Base-by-base conservation (phyloP, 2,888 invertebrate genomes). In the Agelastica alni region DNA sequence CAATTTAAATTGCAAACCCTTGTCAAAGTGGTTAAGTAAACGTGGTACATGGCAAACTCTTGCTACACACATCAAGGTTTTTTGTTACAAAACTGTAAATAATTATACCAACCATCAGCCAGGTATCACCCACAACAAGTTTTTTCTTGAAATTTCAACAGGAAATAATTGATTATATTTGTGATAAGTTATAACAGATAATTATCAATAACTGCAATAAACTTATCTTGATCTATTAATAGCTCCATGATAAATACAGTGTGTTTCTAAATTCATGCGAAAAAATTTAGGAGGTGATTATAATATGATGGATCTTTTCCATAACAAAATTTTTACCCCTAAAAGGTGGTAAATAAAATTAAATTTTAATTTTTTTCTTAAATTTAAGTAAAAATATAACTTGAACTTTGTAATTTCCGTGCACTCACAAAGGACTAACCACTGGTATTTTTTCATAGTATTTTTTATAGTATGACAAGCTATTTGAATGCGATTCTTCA, bases 1-100 rank as follows among this genome's bases (percentile, higher is more conserved):
- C 41, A 32, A 32, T 18, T 39, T 49, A 32, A 49, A 20, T 39
- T 30, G 41, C 20, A 26, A 48, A 49, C 41, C 49, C 41, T 42
- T 41, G 49, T 49, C 49, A 42, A 31, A 41, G 41, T 49, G 32
- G 31, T 49, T 41, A 30, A 49, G 31, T 32, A 41, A 49, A 49
- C 41, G 41, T 30, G 22, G 9, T 49, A 49, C 32, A 17, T 22
- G 22, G 32, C 49, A 49, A 41, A 18, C 39, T 39, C 31, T 39
- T 48, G 20, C 13, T 34, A 30, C 39, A 48, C 39, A 48, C 39
- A 48, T 48, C 48, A 48, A 48, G 48, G 48, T 39, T 39, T 39
- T 17, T 30, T 12, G 39, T 39, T 48, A 20, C 18, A 31, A 18
- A 48, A 48, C 13, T 30, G 10, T 9, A 46, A 36, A 39, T 48